A percentile compares a stretch with the other conserved stretches of the same genome.
Conservation (phyloP, 2,888 invertebrate species). For the Camptogramma bilineatum region DNA sequence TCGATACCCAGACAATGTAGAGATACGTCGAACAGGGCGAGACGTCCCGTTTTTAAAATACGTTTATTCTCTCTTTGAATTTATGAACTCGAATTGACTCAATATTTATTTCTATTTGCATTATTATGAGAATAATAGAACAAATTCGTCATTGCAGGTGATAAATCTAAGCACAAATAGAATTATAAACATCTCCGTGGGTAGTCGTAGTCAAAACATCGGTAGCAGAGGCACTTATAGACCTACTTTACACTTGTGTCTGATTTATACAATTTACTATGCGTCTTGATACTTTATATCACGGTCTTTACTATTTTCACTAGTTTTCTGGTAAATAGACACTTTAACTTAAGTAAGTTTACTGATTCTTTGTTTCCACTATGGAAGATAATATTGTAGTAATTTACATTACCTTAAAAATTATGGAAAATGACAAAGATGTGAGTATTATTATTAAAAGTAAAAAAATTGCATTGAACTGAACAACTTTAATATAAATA, state of each 20-base stretch:
- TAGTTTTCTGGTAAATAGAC: too few relatives aligned
- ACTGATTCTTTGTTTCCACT: too few relatives aligned
- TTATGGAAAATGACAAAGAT: too few relatives aligned
- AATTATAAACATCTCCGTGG: constrained; percentile 59
- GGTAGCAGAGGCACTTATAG: constrained; percentile 41
- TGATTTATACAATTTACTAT: constrained; percentile 1
- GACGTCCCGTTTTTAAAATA: constrained; percentile 52
- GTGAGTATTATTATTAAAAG: too few relatives aligned
- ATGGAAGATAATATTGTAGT: too few relatives aligned
- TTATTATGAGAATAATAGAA: constrained; percentile 43
- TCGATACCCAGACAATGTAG: constrained; percentile 66
- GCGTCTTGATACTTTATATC: constrained; percentile 22
- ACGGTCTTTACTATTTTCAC: too few relatives aligned
- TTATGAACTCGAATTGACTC: constrained; percentile 39
- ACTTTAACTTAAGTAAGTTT: too few relatives aligned
- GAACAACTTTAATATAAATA: too few relatives aligned
- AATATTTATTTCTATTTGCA: constrained; percentile 40
- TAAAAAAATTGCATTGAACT: too few relatives aligned
- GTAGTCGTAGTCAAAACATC: constrained; percentile 69
- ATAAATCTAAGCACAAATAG: constrained; percentile 52
- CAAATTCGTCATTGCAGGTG: constrained; percentile 51
- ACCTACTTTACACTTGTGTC: constrained; percentile 10
- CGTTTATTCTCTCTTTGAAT: constrained; percentile 43
- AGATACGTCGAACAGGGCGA: constrained; percentile 60
- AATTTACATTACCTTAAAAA: too few relatives aligned